Conservation (phyloP, 2,113 vertebrate species). For the Sitta europaea region DNA sequence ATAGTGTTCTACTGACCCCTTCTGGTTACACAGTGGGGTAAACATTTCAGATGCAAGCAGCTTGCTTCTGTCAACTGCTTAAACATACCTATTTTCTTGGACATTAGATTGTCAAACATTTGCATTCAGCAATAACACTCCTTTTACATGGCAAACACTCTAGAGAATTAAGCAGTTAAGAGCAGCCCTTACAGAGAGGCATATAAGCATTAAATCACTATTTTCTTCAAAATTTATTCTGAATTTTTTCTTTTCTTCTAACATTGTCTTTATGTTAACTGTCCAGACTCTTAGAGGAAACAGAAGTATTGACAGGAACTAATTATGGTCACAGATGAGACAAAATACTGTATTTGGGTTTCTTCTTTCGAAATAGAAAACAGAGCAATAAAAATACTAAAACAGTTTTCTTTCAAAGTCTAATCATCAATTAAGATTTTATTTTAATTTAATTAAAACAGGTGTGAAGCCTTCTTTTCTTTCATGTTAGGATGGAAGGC, state of each 20-base stretch:
- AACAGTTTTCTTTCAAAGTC: background rate
- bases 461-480: background rate
- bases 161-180: background rate
- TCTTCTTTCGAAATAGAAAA: background rate
- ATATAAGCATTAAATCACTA: background rate
- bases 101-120: background rate
- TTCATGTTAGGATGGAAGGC: background rate
- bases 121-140: background rate
- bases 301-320: background rate
- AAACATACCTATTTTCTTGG: background rate
- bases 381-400: background rate
- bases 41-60: background rate
- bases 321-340: background rate
- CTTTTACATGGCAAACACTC: background rate
- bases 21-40: background rate
- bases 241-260: background rate
- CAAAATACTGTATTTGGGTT: background rate
- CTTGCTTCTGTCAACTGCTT: background rate
- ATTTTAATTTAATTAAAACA: background rate
- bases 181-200: background rate
- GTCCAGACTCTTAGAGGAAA: background rate
- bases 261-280: background rate
- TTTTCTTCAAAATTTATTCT: background rate
- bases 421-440: background rate
- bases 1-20: background rate